Base-by-base conservation (phyloP, 1,140 invertebrate species). In the Drosophila mayri region DNA sequence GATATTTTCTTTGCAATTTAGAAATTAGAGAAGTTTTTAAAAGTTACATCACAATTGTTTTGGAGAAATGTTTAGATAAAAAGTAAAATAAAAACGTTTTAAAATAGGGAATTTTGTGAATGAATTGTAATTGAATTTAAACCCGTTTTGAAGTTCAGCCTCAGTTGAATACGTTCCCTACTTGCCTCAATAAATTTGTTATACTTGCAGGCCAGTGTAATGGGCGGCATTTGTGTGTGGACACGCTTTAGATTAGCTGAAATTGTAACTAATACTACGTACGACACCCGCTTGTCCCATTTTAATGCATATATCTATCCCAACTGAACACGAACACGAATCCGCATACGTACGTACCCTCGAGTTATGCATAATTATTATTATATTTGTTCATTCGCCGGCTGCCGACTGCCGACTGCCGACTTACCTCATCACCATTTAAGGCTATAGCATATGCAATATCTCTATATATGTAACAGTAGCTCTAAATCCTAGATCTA, bases 391-490 rank as follows among this genome's bases (percentile, higher is more conserved):
- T 76, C 78, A 82, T 76, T 73, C 68, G 71, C 43, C 71, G 57
- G 55, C 70, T 79, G 75, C 73, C 74, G 78, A 71, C 84, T 88
- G 70, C 35, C 60, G 55, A 43, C 63, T 83, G 75, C 73, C 74
- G 82, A 75, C 84, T 87, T 87, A 87, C 84, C 84, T 87, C 84
- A 87, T 87, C 84, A 87, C 84, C 84, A 88, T 87, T 88, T 87
- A 87, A 87, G 84, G 84, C 84, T 87, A 87, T 87, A 87, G 84
- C 85, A 61, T 88, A 87, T 87, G 84, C 84, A 87, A 87, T 87
- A 87, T 87, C 61, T 82, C 86, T 72, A 58, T 78, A 38, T 76
- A 47, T 46, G 41, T 58, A 59, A 68, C 25, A 43, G 30, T 76
- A 81, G 70, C 64, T 86, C 64, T 68, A 68, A 61, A 63, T 72